Evolutionary conservation across 1,140 invertebrate species (phyloP).

Genomic region (Atta colombica): DNA sequence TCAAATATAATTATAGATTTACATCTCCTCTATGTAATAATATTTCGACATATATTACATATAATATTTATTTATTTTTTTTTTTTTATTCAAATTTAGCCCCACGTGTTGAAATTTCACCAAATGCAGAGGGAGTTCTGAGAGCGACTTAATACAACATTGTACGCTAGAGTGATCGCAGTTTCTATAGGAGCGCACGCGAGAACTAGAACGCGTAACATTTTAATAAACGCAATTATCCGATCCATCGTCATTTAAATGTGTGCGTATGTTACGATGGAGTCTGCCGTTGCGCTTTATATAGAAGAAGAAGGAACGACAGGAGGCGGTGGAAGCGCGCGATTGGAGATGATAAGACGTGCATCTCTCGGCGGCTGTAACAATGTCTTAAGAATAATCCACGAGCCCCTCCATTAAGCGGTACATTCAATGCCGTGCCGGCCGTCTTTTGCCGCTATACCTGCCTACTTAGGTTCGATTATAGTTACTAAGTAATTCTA

Average conservation of each 20-base stretch:
- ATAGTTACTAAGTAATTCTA: constrained; percentile 36
- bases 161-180: constrained; percentile 69
- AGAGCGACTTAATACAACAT: constrained; percentile 69
- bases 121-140: constrained; percentile 19
- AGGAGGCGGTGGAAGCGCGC: constrained; percentile 38
- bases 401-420: constrained; percentile 60
- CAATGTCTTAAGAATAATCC: constrained; percentile 67
- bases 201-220: constrained; percentile 84
- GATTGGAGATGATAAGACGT: constrained; percentile 35
- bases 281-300: constrained; percentile 25
- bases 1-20: not conserved
- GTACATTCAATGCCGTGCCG: constrained; percentile 49
- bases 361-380: constrained; percentile 27
- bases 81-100: not conserved
- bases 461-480: constrained; percentile 59
- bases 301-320: constrained; percentile 38
- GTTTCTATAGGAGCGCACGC: constrained; percentile 73
- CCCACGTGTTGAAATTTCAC: not conserved
- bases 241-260: constrained; percentile 72
- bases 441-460: constrained; percentile 40
- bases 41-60: not conserved
- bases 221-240: constrained; percentile 84
- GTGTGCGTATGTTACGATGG: constrained; percentile 54
- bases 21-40: not conserved
- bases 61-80: not conserved